Base-by-base conservation (phyloP, 2,797 vertebrate species). In the Chelidonichthys spinosus region DNA sequence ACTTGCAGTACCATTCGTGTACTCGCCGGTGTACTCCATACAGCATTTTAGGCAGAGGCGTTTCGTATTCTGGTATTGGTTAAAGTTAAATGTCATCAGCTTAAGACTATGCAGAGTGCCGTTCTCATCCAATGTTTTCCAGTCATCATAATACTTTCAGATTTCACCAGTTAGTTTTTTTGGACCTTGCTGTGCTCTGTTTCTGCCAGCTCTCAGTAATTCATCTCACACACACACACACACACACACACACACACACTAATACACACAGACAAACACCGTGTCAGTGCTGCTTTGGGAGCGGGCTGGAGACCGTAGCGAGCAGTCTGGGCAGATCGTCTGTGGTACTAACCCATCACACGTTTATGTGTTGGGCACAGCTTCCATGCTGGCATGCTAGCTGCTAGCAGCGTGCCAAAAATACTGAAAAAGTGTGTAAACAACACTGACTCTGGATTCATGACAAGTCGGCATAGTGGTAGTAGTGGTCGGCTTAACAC, bases 261-360 rank as follows among this genome's bases (percentile, higher is more conserved):
- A n/a, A 13, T 32, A 54, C 76, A 85, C 72, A 77, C 79, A 90
- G 84, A 89, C 76, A 85, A 75, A 85, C 75, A 73, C 52, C 81
- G 58, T 79, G 56, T 81, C 85, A 82, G 70, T 39, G 36, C 74
- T 76, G 77, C 72, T 79, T 69, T 61, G 69, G 81, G 83, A 92
- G 79, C 81, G 71, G 79, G 85, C 76, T 80, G 89, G 78, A 90
- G 70, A 50, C 66, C 39, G 42, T 6, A 81, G 87, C 88, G 88
- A 92, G 88, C 84, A 60, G 74, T 85, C 75, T 82, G 78, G 79
- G 63, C 58, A 63, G 69, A 64, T 46, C 44, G 54, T 72, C 81
- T 82, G 78, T 73, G 81, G 69, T 49, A 60, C 69, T 86, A 80
- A 87, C 77, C 46, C 69, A 63, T 76, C 64, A 81, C 39, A 70